phyloP scores from a whole-genome alignment of 2,797 vertebrate species.

The Pagetopsis macropterus region DNA sequence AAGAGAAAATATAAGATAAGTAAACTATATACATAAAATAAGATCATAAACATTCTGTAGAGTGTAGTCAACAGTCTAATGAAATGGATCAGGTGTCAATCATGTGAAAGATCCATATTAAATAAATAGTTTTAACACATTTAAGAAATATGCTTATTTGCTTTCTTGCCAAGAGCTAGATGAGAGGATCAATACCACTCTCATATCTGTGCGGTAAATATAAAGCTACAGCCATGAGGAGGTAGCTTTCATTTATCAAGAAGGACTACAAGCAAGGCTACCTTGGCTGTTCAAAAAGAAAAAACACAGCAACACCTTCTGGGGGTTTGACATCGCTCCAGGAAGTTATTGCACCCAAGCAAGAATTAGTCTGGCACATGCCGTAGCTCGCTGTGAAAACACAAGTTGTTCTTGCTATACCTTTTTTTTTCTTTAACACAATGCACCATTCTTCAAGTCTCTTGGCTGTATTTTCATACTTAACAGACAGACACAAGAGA shows the following conservation, averaged over 20 bases:
- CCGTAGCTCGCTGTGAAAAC: neutral
- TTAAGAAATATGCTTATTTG: neutral
- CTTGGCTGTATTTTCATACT: neutral
- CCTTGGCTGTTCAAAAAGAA: too few species aligned
- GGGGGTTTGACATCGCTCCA: neutral
- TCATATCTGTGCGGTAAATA: neutral
- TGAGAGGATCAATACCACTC: conserved; percentile 9
- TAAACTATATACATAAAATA: too few species aligned
- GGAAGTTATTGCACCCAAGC: neutral
- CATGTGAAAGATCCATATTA: neutral
- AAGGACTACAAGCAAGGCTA: too few species aligned
- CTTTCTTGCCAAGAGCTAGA: conserved; percentile 4
- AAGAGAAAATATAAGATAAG: too few species aligned
- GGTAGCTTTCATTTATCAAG: too few species aligned
- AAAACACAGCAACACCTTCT: neutral
- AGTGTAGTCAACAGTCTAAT: neutral
- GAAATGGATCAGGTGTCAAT: neutral
- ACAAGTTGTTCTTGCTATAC: neutral
- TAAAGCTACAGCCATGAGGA: neutral
- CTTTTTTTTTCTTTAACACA: neutral
- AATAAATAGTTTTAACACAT: neutral
- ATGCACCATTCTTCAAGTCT: neutral
- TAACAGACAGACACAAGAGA: neutral
- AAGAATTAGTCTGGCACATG: neutral
- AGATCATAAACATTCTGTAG: too few species aligned